Conservation (phyloP, 1,140 invertebrate species). For the Arctopsyche grandis region DNA sequence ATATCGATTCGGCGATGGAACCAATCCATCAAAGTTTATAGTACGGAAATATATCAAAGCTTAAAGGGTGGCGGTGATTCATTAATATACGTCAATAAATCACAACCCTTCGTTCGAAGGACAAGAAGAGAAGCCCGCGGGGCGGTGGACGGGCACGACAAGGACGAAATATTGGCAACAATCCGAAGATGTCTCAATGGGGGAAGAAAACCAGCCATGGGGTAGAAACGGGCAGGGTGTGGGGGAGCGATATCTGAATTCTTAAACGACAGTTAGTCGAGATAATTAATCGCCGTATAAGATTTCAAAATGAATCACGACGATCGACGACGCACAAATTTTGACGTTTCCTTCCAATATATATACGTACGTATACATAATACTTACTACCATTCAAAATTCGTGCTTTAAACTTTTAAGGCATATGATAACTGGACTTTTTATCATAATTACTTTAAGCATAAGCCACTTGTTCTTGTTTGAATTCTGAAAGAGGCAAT, state of each 20-base stretch:
- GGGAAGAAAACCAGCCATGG: conserved; percentile 7
- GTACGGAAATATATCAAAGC: conserved; percentile 46
- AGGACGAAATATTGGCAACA: conserved; percentile 34
- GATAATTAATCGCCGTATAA: conserved; percentile 44
- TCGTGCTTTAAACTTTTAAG: too few species aligned
- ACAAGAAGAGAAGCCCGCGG: conserved; percentile 3
- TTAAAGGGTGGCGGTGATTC: conserved; percentile 41
- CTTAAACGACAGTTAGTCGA: conserved; percentile 45
- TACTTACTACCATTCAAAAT: too few species aligned
- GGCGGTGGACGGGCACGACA: background rate
- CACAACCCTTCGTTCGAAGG: conserved; percentile 38
- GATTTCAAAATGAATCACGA: conserved; percentile 35
- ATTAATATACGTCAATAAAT: conserved; percentile 50
- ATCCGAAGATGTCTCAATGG: conserved; percentile 40
- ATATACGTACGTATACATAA: too few species aligned
- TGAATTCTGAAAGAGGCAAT: too few species aligned
- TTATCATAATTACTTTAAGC: too few species aligned
- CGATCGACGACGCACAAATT: background rate
- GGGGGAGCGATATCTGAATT: conserved; percentile 37
- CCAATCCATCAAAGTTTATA: conserved; percentile 46
- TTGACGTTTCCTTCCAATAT: background rate
- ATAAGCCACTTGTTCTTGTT: too few species aligned
- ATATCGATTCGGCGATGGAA: conserved; percentile 26
- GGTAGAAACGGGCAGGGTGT: background rate
- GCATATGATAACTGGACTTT: too few species aligned